Evolutionary conservation across 2,888 invertebrate species (phyloP).

Genomic region (Cephus pygmeus): DNA sequence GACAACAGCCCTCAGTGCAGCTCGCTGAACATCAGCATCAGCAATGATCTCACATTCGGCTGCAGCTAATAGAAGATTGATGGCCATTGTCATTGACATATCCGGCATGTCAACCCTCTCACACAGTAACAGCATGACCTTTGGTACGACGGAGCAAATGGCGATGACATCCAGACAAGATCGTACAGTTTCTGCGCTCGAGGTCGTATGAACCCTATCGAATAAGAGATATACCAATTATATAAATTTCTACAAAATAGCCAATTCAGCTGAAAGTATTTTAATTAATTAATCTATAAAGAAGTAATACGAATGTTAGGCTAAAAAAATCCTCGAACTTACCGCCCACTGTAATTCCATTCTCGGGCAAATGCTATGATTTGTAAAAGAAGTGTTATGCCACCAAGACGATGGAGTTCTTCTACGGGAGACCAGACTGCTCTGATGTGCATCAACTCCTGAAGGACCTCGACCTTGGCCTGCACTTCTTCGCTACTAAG

Average conservation of each 20-base stretch:
- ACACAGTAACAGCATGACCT: constrained; percentile 79
- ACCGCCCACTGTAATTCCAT: constrained; percentile 90
- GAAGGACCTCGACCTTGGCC: constrained; percentile 84
- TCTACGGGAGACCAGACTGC: constrained; percentile 90
- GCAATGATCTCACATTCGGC: constrained; percentile 92
- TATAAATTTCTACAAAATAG: background rate
- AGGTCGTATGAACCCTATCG: constrained; percentile 53
- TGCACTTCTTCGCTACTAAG: constrained; percentile 83
- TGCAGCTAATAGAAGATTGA: constrained; percentile 68
- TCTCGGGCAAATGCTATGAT: constrained; percentile 91
- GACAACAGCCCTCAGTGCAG: constrained; percentile 89
- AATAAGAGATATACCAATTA: constrained; percentile 18
- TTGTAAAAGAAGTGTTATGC: constrained; percentile 82
- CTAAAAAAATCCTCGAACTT: constrained; percentile 17
- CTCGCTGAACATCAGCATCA: constrained; percentile 92
- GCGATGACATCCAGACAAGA: constrained; percentile 89
- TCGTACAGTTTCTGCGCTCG: constrained; percentile 82
- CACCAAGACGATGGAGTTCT: constrained; percentile 85
- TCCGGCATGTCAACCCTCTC: constrained; percentile 83
- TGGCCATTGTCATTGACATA: constrained; percentile 76
- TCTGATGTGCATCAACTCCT: constrained; percentile 80
- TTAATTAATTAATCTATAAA: background rate
- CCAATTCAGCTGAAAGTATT: background rate
- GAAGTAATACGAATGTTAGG: background rate
- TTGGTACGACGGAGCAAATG: constrained; percentile 90